phyloP scores from a whole-genome alignment of 2,797 vertebrate species.

The Rhyacichthys aspro region DNA sequence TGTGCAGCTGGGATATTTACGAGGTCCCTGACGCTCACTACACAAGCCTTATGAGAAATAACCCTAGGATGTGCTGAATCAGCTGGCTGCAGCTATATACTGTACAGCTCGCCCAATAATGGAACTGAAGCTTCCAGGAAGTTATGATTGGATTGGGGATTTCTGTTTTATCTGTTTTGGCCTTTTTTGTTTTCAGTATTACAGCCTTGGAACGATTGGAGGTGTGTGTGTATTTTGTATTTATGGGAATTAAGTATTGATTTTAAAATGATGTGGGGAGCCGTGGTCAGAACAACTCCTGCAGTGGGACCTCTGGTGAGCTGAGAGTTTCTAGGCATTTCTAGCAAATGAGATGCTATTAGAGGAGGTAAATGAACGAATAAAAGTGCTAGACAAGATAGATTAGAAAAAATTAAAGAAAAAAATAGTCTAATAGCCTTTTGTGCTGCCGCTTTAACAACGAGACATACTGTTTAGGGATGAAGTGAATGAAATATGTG shows the following conservation, averaged over 20 bases:
- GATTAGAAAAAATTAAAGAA: constrained; percentile 15
- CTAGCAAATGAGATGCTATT: constrained; percentile 34
- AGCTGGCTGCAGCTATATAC: constrained; percentile 48
- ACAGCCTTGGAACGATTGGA: constrained; percentile 4
- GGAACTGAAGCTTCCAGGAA: constrained; percentile 55
- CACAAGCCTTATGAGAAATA: constrained; percentile 67
- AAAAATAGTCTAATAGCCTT: not conserved
- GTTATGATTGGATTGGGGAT: constrained; percentile 62
- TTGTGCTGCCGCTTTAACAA: constrained; percentile 5
- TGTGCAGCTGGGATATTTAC: constrained; percentile 69
- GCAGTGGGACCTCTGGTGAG: constrained; percentile 6
- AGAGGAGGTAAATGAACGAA: constrained; percentile 33
- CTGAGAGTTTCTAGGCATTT: constrained; percentile 22
- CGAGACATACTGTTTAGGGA: constrained; percentile 19
- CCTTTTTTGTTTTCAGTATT: constrained; percentile 40
- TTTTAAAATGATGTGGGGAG: constrained; percentile 22
- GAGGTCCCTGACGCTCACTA: constrained; percentile 51
- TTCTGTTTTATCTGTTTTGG: constrained; percentile 40
- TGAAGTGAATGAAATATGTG: constrained; percentile 10
- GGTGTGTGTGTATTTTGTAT: constrained; percentile 18
- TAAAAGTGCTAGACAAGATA: constrained; percentile 27
- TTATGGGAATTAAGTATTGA: constrained; percentile 51
- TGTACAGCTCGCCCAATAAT: constrained; percentile 45
- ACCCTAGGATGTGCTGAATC: constrained; percentile 71
- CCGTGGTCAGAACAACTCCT: not conserved